A percentile compares a stretch with the other conserved stretches of the same genome.
Conservation (phyloP, 2,113 vertebrate genomes). For the Sprattus sprattus region DNA sequence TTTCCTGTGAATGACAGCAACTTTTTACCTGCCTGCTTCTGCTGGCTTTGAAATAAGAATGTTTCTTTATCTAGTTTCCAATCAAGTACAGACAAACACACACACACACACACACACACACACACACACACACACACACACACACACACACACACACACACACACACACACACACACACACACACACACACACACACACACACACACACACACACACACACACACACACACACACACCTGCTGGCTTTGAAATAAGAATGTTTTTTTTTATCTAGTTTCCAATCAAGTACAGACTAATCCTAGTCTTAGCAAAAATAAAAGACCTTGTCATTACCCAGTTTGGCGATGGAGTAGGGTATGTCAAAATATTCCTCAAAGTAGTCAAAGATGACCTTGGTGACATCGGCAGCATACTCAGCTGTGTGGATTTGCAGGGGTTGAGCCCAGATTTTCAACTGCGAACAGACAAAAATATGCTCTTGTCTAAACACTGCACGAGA, state of each 20-base stretch:
- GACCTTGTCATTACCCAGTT: conserved; percentile 77
- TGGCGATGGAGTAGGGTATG: conserved; percentile 85
- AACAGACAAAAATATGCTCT: conserved; percentile 21
- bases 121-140: too few relatives aligned
- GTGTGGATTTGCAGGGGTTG: conserved; percentile 84
- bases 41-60: too few relatives aligned
- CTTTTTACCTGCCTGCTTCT: not conserved
- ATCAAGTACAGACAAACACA: too few relatives aligned
- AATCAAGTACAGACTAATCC: not conserved
- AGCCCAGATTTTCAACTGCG: conserved; percentile 86
- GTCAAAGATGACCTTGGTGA: conserved; percentile 83
- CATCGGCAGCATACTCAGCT: conserved; percentile 82
- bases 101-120: too few relatives aligned
- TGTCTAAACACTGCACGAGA: not conserved
- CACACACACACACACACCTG: too few relatives aligned
- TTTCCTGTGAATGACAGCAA: not conserved
- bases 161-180: too few relatives aligned
- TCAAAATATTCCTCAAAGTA: conserved; percentile 90
- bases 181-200: too few relatives aligned
- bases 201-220: too few relatives aligned
- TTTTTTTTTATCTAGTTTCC: not conserved
- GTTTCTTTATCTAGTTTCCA: too few relatives aligned
- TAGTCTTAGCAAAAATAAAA: not conserved
- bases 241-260: too few relatives aligned
- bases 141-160: too few relatives aligned